Evolutionary conservation across 2,797 vertebrate genomes (phyloP), one percentile per base, ranked within the genome.

Genomic region (Trichosurus vulpecula): DNA sequence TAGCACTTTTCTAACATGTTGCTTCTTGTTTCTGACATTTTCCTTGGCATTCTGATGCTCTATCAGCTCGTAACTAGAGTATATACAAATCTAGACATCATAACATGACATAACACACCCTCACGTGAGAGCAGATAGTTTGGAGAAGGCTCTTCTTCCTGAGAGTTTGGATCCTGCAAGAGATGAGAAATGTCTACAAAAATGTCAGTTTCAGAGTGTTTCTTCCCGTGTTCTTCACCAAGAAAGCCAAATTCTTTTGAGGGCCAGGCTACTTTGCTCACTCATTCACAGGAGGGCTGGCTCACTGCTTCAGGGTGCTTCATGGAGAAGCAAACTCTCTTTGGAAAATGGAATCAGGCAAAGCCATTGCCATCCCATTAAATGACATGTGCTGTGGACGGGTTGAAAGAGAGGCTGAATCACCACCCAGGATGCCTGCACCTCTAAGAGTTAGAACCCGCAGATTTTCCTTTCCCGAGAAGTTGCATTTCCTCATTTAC

Each of bases 1-100:
- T 96, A 93, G 95, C 66, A 94, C 98, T 97, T 97, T 97, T 96
- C 96, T 97, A 98, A 97, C 92, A 54, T 96, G 97, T 97, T 97
- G 96, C 96, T 97, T 95, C 98, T 98, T 96, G 96, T 93, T 98
- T 98, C 97, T 98, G 98, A 98, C 97, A 98, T 98, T 95, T 95
- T 96, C 9, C 14, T 14, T 97, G 98, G 95, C 96, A 97, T 98
- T 57, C 87, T 97, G 93, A 97, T 95, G 95, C 94, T 74, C 4
- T 93, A 95, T 96, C 53, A 14, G 1, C 92, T 94, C 57, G 5
- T 96, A 96, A 97, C 51, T 96, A 96, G 93, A 13, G 92, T 55
- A 97, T 0, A 8, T 89, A 92, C 61, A 97, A 96, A 97, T 94
- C 54, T 95, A 74, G 0, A 0, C 6, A 51, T 3, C 0, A 8